Conservation (phyloP, 1,140 invertebrate species). For the Hycleus phaleratus region DNA sequence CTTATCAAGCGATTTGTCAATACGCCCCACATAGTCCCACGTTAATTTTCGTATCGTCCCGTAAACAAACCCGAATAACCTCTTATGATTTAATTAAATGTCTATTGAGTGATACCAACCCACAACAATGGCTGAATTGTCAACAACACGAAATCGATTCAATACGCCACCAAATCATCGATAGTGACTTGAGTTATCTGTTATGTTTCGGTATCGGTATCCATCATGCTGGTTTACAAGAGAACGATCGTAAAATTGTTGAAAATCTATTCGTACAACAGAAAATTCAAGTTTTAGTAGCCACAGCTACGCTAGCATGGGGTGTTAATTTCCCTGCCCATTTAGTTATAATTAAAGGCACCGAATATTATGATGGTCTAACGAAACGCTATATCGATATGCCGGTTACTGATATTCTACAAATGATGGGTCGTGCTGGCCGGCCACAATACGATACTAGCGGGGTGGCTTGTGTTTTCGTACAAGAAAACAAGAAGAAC, state of each 20-base stretch:
- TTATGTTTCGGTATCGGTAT: constrained; percentile 96
- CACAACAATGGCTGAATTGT: constrained; percentile 93
- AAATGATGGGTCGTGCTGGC: constrained; percentile 99
- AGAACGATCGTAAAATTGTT: constrained; percentile 81
- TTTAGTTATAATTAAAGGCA: constrained; percentile 70
- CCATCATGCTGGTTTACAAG: constrained; percentile 93
- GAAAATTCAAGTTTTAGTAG: constrained; percentile 97
- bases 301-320: constrained; percentile 97
- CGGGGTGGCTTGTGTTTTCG: constrained; percentile 92
- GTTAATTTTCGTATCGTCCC: constrained; percentile 95
- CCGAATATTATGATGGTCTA: constrained; percentile 98
- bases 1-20: constrained; percentile 88
- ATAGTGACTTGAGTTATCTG: constrained; percentile 88
- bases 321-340: constrained; percentile 98
- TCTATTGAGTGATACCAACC: constrained; percentile 82
- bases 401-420: constrained; percentile 97
- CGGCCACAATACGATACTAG: constrained; percentile 90
- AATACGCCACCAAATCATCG: constrained; percentile 46
- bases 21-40: constrained; percentile 87
- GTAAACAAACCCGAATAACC: constrained; percentile 93
- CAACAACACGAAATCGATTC: constrained; percentile 74
- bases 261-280: constrained; percentile 95
- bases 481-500: constrained; percentile 97
- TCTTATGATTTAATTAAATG: constrained; percentile 94
- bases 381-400: constrained; percentile 96